These are phyloP conservation scores for Redunca redunca DNA, from an alignment of 2,113 vertebrate genomes.

Conservation along the genomic window DNA sequence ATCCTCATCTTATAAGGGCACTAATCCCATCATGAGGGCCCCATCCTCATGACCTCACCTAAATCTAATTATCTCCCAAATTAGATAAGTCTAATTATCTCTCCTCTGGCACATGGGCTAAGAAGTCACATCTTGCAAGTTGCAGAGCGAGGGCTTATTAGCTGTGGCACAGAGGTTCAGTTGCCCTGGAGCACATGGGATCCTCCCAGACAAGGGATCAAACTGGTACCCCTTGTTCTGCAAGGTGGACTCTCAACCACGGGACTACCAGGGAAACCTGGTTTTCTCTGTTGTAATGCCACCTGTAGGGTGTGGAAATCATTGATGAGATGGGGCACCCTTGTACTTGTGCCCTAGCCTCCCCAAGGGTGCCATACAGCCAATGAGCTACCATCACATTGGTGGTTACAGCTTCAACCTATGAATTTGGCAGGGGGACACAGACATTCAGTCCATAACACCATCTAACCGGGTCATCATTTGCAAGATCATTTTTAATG, in stretches of 20 bases:
- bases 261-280: neutral
- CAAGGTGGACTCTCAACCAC: neutral
- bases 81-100: neutral
- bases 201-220: neutral
- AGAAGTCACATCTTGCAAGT: neutral
- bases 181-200: neutral
- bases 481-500: neutral
- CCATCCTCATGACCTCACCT: neutral
- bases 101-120: neutral
- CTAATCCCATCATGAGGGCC: neutral
- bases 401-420: neutral
- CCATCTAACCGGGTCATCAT: neutral
- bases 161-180: neutral
- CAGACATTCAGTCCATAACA: neutral
- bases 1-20: neutral
- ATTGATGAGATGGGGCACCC: neutral
- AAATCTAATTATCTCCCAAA: neutral
- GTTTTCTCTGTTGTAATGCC: neutral
- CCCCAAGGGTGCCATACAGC: neutral
- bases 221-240: neutral
- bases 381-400: neutral
- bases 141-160: accelerated
- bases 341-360: neutral
- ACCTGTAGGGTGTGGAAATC: accelerated
- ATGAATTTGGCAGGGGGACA: neutral